Evolutionary conservation across 2,888 invertebrate genomes (phyloP), one percentile per base, ranked within the genome.

Genomic region (Phyllotreta cruciferae): DNA sequence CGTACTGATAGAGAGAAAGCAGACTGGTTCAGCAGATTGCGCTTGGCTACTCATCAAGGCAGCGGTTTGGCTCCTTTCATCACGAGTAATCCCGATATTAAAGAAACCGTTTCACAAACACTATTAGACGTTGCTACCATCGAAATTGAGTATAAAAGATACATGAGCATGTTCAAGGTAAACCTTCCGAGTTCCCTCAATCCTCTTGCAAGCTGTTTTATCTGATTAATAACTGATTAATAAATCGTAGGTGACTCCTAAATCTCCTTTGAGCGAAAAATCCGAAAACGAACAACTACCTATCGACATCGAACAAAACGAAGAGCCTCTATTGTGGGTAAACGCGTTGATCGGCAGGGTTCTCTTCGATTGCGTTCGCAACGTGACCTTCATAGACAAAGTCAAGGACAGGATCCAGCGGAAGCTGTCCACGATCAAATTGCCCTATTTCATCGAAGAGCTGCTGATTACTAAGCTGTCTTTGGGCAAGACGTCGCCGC

Each of bases 1-100:
- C 84, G 95, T 64, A 91, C 93, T n/a, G 91, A 92, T 71, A 83
- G 94, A 56, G 94, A 95, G 75, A 96, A 96, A 80, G 94, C 94
- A 80, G 91, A 94, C 74, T 96, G 96, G 96, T 95, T 83, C 67
- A 67, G 80, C 53, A 71, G 78, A 49, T 74, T 81, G 47, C 70
- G 67, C 9, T 73, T 74, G 0, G 79, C 80, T 4, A 78, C 77
- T 3, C 77, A 77, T 50, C 47, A 14, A 24, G 24, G 47, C 14
- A 34, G 14, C n/a, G 47, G 47, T 9, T 47, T 47, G 24, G n/a
- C 24, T 47, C 2, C 47, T n/a, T 47, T 47, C 34, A 34, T 14
- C 14, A 10, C 47, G 4, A 14, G 47, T 49, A 45, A 55, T n/a
- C 36, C 54, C 1, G 66, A 66, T 7, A 8, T 60, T 11, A 66